A percentile compares a stretch with the other conserved stretches of the same genome.
Conservation (phyloP, 2,113 vertebrate genomes). For the Arenaria interpres region DNA sequence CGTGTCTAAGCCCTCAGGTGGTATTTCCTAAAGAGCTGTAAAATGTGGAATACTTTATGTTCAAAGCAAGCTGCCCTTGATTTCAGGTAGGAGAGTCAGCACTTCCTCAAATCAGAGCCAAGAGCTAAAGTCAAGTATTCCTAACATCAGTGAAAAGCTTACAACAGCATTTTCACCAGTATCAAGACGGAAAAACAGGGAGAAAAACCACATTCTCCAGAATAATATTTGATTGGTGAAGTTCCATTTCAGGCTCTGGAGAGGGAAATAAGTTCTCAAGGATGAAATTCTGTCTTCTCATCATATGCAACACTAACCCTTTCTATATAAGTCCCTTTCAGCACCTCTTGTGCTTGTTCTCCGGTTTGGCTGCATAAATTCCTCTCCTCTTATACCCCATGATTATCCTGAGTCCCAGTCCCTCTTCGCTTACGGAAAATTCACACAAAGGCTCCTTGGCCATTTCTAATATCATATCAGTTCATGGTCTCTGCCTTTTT, state of each 20-base stretch:
- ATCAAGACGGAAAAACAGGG: fast-evolving
- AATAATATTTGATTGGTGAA: neutral
- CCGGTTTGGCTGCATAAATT: neutral
- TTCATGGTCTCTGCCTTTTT: neutral
- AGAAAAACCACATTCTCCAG: neutral
- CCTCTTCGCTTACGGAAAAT: neutral
- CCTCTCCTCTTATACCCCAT: neutral
- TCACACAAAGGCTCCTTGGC: neutral
- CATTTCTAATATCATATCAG: neutral
- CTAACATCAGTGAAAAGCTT: neutral
- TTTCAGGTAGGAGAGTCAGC: neutral
- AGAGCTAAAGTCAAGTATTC: neutral
- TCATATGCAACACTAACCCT: neutral
- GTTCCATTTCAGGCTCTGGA: neutral
- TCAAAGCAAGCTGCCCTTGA: constrained; percentile 16
- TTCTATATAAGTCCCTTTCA: neutral
- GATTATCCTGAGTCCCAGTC: neutral
- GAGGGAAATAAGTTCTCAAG: neutral
- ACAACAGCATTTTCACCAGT: neutral
- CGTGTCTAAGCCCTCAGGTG: neutral
- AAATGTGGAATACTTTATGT: neutral
- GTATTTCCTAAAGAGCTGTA: neutral
- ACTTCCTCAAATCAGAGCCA: neutral
- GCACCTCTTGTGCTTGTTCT: neutral
- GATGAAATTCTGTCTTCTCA: neutral